Conservation (phyloP, 2,113 vertebrate species). For the Melierax canorus region DNA sequence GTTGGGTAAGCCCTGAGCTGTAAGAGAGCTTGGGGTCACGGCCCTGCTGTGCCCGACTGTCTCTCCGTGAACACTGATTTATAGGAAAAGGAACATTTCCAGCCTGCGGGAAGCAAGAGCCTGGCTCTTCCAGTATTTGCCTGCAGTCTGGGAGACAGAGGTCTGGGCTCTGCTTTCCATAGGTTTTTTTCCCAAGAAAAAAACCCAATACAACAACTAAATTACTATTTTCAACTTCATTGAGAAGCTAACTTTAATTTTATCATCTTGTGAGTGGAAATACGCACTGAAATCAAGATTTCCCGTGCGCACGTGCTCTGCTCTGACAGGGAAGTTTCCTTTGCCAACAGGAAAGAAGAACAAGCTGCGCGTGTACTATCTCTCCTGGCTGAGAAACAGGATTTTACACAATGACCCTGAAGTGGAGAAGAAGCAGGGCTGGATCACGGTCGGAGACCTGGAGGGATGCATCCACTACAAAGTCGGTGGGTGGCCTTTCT, state of each 20-base stretch:
- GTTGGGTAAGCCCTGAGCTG: neutral
- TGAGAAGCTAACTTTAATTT: neutral
- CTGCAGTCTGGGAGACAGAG: neutral
- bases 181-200: neutral
- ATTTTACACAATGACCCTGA: conserved; percentile 98
- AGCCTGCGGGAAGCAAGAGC: neutral
- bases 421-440: conserved; percentile 98
- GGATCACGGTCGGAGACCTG: conserved; percentile 96
- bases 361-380: conserved; percentile 96
- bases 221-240: neutral
- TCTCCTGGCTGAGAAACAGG: conserved; percentile 97
- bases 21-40: neutral
- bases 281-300: neutral
- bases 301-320: accelerated
- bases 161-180: neutral
- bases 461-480: conserved; percentile 99
- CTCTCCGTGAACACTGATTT: neutral
- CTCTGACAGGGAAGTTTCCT: neutral
- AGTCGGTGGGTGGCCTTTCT: conserved; percentile 83
- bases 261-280: neutral
- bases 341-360: conserved; percentile 88
- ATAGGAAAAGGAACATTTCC: neutral
- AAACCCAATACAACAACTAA: neutral
- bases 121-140: neutral
- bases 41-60: neutral